phyloP scores from a whole-genome alignment of 2,888 invertebrate genomes.

The Nephrotoma flavescens region DNA sequence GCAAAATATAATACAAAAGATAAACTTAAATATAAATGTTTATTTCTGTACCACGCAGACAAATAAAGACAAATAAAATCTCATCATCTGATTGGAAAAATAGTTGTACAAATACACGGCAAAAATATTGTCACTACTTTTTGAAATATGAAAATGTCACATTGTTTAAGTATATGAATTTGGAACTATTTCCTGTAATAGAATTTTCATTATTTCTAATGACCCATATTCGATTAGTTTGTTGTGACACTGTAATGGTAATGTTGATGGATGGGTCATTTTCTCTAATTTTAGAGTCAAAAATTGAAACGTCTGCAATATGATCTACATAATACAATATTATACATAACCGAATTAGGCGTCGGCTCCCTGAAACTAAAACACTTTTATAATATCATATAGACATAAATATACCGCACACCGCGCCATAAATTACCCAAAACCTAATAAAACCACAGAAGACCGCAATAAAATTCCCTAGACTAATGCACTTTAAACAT shows the following conservation, averaged over 20 bases:
- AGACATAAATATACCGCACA: neutral
- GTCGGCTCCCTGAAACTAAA: neutral
- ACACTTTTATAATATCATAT: neutral
- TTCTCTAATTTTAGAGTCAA: neutral
- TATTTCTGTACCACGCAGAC: neutral
- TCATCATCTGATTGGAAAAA: neutral
- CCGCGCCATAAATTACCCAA: neutral
- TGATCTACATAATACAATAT: neutral
- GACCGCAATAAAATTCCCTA: neutral
- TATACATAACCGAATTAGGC: neutral
- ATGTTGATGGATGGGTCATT: neutral
- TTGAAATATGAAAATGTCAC: neutral
- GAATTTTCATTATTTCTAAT: neutral
- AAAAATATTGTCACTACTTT: neutral
- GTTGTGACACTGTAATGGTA: neutral
- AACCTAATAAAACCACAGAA: neutral
- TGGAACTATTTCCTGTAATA: neutral
- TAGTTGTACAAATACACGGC: neutral
- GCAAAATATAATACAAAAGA: neutral
- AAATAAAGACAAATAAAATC: neutral
- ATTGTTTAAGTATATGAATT: neutral
- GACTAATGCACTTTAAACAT: neutral
- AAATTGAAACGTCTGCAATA: neutral
- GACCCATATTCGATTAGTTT: neutral
- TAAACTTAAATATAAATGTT: neutral